These are phyloP conservation scores for Trimorus sp. DNA, from an alignment of 2,888 invertebrate genomes.

Conservation along the genomic window DNA sequence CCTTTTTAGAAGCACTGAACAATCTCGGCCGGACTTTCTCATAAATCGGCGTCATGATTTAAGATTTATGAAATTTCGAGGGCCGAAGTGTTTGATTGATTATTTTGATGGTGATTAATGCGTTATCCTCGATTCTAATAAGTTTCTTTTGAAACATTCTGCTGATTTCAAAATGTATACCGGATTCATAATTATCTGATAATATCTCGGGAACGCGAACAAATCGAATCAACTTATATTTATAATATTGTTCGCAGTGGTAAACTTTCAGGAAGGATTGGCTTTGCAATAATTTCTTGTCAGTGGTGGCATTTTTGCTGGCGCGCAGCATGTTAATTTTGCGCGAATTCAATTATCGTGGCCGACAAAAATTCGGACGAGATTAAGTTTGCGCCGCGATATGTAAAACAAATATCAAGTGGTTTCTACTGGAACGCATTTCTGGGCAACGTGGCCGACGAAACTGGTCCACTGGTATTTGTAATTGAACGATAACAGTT, in stretches of 20 bases:
- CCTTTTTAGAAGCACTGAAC: background rate
- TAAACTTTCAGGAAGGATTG: constrained; percentile 13
- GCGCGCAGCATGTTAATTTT: no score
- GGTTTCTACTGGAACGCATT: no score
- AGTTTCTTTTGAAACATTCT: constrained; percentile 51
- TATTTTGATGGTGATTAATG: constrained; percentile 58
- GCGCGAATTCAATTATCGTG: no score
- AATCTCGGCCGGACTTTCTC: constrained; percentile 12
- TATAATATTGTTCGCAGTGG: constrained; percentile 11
- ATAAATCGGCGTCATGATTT: constrained; percentile 22
- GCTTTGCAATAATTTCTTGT: constrained; percentile 24
- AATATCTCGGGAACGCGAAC: constrained; percentile 42
- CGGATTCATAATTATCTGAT: constrained; percentile 58
- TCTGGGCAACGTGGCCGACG: no score
- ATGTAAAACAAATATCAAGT: no score
- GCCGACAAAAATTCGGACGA: no score
- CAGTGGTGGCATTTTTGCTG: background rate
- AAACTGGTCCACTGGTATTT: no score
- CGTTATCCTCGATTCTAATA: constrained; percentile 56
- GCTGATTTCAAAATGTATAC: constrained; percentile 47
- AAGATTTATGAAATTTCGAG: constrained; percentile 58
- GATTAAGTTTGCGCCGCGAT: no score
- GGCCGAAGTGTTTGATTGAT: constrained; percentile 51
- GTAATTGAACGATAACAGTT: no score
- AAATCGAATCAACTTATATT: constrained; percentile 32